These are phyloP conservation scores for Melospiza georgiana DNA, from an alignment of 2,113 vertebrate genomes.

Conservation along the genomic window DNA sequence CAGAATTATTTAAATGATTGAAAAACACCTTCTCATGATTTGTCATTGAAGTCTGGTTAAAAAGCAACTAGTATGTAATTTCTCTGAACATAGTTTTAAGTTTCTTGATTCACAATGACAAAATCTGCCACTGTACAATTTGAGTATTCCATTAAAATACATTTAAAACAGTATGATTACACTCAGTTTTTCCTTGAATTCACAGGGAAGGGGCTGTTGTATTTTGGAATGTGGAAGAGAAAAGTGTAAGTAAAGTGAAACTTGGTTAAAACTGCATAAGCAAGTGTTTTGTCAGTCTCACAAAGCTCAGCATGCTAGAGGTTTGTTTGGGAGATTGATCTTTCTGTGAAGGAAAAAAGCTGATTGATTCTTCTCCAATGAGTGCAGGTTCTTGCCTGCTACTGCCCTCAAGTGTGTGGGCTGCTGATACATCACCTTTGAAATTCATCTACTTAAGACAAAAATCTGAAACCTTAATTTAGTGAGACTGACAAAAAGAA, in stretches of 20 bases:
- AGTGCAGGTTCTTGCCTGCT: neutral
- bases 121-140: neutral
- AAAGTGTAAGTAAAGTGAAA: constrained; percentile 81
- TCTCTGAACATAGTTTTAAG: neutral
- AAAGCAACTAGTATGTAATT: neutral
- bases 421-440: neutral
- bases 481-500: neutral
- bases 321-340: neutral
- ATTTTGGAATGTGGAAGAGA: constrained; percentile 97
- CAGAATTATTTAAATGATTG: neutral
- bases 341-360: neutral
- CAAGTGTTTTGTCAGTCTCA: neutral
- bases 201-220: constrained; percentile 93
- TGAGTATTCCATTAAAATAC: neutral
- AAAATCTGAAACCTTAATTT: neutral
- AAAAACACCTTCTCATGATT: neutral
- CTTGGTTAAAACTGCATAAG: neutral
- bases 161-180: neutral
- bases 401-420: neutral
- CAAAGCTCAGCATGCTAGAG: neutral
- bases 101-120: neutral
- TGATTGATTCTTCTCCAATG: neutral
- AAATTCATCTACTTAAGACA: neutral
- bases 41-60: neutral
- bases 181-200: constrained; percentile 56